These are phyloP conservation scores for Drosophila melanosoma DNA, from an alignment of 2,888 invertebrate genomes.

Conservation along the genomic window DNA sequence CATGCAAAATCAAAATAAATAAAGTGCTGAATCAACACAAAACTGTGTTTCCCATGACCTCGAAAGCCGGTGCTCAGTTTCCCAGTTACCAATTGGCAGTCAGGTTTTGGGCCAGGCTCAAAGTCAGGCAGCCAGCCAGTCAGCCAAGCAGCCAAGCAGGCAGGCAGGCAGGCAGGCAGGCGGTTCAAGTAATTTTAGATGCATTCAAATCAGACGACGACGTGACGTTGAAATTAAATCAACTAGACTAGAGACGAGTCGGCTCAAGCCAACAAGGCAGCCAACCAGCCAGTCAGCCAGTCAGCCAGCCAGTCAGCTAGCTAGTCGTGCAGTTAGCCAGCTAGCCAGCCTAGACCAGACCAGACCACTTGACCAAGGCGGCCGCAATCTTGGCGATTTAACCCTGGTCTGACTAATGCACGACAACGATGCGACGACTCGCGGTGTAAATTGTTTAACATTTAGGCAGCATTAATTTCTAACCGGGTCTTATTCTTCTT, in stretches of 20 bases:
- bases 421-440: conserved; percentile 28
- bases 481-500: conserved; percentile 17
- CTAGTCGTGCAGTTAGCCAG: conserved; percentile 64
- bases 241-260: conserved; percentile 73
- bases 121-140: not conserved
- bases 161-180: conserved; percentile 9
- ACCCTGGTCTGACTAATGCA: conserved; percentile 67
- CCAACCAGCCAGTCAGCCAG: conserved; percentile 13
- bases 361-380: conserved; percentile 45
- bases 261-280: conserved; percentile 24
- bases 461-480: conserved; percentile 78
- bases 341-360: conserved; percentile 26
- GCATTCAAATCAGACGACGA: conserved; percentile 70
- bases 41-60: conserved; percentile 81
- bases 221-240: conserved; percentile 82
- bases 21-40: conserved; percentile 38
- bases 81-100: conserved; percentile 36
- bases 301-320: conserved; percentile 27
- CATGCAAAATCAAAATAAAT: conserved; percentile 68
- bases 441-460: conserved; percentile 79
- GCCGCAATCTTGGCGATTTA: conserved; percentile 34
- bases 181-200: conserved; percentile 74
- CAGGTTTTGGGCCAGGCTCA: conserved; percentile 35
- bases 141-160: not conserved
- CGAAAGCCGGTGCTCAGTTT: conserved; percentile 66